A percentile compares a stretch with the other conserved stretches of the same genome.
These are phyloP conservation scores for Gambusia holbrooki DNA, from an alignment of 2,113 vertebrate genomes.

Conservation along the genomic window DNA sequence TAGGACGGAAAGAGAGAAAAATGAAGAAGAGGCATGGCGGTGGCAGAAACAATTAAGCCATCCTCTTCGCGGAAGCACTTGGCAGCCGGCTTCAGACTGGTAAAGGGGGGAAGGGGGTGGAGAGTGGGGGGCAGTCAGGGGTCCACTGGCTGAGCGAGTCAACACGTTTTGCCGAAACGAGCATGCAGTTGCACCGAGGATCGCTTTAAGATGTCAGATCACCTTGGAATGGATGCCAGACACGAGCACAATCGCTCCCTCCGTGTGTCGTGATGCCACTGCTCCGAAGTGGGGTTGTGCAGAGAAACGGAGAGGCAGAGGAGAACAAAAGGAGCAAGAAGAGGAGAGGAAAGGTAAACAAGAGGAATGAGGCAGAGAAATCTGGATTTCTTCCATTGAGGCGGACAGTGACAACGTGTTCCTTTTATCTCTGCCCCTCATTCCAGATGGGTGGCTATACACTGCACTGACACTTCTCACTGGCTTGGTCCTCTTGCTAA, in stretches of 20 bases:
- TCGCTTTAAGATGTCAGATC: slow-evolving; percentile 75
- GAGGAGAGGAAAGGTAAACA: slow-evolving; percentile 22
- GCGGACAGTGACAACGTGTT: slow-evolving; percentile 28
- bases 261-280: slow-evolving; percentile 48
- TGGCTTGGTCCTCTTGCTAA: slow-evolving; percentile 34
- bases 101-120: not conserved
- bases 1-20: slow-evolving; percentile 70
- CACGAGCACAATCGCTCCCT: slow-evolving; percentile 54
- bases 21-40: slow-evolving; percentile 69
- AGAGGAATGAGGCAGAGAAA: slow-evolving; percentile 21
- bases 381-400: slow-evolving; percentile 13
- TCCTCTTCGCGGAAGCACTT: slow-evolving; percentile 69
- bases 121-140: slow-evolving; percentile 16
- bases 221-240: slow-evolving; percentile 67
- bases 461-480: slow-evolving; percentile 17
- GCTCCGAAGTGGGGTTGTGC: slow-evolving; percentile 39
- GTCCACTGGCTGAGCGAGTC: slow-evolving; percentile 55
- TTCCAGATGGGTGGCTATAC: slow-evolving; percentile 6
- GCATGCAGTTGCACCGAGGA: slow-evolving; percentile 63
- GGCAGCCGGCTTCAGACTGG: slow-evolving; percentile 59
- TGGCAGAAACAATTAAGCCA: slow-evolving; percentile 80
- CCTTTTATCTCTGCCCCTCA: slow-evolving; percentile 37
- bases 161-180: slow-evolving; percentile 65
- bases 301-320: not conserved
- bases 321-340: slow-evolving; percentile 34